phyloP scores from a whole-genome alignment of 2,888 invertebrate species.

The Andrena bucephala region DNA sequence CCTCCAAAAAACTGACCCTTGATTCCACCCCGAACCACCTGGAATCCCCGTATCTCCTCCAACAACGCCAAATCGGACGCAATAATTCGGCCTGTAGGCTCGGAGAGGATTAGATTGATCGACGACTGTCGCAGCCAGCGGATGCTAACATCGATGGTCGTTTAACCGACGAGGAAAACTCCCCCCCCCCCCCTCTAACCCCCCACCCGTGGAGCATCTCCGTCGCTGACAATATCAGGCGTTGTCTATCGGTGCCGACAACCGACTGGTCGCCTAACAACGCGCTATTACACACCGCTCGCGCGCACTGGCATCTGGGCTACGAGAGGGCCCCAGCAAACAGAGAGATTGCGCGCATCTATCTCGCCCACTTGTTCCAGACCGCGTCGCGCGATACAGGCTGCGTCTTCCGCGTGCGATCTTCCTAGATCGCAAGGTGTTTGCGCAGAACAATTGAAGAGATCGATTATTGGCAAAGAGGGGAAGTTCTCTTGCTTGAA shows the following conservation, averaged over 20 bases:
- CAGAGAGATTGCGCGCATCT: conserved; percentile 32
- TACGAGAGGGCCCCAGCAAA: conserved; percentile 3
- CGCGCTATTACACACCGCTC: conserved; percentile 21
- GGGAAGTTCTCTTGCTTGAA: neutral
- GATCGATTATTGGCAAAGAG: neutral
- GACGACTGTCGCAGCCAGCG: neutral
- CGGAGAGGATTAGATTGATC: conserved; percentile 1
- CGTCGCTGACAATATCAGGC: conserved; percentile 22
- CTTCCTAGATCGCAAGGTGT: neutral
- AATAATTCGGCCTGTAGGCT: too few relatives aligned
- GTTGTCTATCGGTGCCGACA: conserved; percentile 27
- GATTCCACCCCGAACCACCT: too few relatives aligned
- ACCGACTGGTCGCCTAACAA: conserved; percentile 16
- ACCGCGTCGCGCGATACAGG: conserved; percentile 39
- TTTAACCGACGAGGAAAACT: neutral
- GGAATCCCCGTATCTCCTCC: too few relatives aligned
- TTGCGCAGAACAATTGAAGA: neutral
- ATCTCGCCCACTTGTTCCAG: conserved; percentile 46
- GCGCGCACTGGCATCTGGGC: conserved; percentile 6
- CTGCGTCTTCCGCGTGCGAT: conserved; percentile 35
- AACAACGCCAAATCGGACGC: too few relatives aligned
- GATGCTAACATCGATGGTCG: conserved; percentile 2
- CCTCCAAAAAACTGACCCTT: too few relatives aligned
- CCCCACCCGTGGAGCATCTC: neutral
- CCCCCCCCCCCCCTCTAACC: too few relatives aligned